Evolutionary conservation across 2,888 invertebrate genomes (phyloP).

Genomic region (Sinohyriopsis cumingii): DNA sequence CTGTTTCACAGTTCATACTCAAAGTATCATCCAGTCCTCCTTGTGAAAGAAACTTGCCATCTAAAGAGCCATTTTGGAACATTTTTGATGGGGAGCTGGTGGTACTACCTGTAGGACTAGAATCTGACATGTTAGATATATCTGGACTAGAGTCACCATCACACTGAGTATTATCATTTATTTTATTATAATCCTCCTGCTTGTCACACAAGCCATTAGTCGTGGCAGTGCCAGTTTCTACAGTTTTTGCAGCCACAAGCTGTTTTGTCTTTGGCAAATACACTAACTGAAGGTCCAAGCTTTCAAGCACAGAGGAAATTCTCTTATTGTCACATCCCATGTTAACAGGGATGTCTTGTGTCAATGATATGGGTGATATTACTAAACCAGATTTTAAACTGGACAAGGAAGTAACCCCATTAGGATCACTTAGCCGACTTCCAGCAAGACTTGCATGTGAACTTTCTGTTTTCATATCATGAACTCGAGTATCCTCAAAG

Average conservation of each 20-base stretch:
- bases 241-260: conserved; percentile 38
- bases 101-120: conserved; percentile 12
- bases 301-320: conserved; percentile 65
- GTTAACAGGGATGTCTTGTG: conserved; percentile 56
- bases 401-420: conserved; percentile 23
- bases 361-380: conserved; percentile 56
- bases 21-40: conserved; percentile 35
- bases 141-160: conserved; percentile 14
- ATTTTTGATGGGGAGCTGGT: conserved; percentile 38
- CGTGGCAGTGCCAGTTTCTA: conserved; percentile 10
- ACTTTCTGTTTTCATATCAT: conserved; percentile 6
- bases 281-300: conserved; percentile 58
- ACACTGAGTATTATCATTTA: conserved; percentile 11
- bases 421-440: conserved; percentile 13
- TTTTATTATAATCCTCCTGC: conserved; percentile 1
- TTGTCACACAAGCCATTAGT: background rate
- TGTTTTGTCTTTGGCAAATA: conserved; percentile 66
- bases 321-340: conserved; percentile 54
- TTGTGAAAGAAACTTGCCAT: conserved; percentile 22
- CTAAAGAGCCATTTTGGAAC: conserved; percentile 25
- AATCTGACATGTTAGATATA: conserved; percentile 9
- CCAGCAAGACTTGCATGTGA: conserved; percentile 14
- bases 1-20: conserved; percentile 44
- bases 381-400: conserved; percentile 51
- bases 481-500: no score